Evolutionary conservation across 2,797 vertebrate genomes (phyloP).

Genomic region (Pogoniulus pusillus): DNA sequence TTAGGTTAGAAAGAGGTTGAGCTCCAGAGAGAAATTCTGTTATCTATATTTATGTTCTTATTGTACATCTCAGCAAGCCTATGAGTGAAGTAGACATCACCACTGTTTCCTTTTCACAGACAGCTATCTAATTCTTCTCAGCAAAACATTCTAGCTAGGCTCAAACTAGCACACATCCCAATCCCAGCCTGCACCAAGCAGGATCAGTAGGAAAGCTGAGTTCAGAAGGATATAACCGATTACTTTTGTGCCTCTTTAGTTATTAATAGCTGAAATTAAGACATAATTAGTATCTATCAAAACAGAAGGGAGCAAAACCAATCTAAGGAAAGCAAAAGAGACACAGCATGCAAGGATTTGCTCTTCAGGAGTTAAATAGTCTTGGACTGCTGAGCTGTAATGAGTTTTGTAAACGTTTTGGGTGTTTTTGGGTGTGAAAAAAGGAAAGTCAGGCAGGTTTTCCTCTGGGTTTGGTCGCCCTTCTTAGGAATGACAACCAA

Average conservation of each 20-base stretch:
- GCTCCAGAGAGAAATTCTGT: too few relatives aligned
- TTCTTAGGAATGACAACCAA: conserved; percentile 30
- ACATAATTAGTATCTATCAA: neutral
- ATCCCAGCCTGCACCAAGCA: neutral
- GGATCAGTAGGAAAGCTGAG: neutral
- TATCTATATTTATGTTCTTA: too few relatives aligned
- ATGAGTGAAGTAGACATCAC: too few relatives aligned
- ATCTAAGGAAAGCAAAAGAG: neutral
- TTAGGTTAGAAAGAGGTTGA: too few relatives aligned
- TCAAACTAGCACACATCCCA: too few relatives aligned
- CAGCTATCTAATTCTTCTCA: too few relatives aligned
- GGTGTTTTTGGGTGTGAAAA: neutral
- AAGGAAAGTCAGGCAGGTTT: conserved; percentile 1
- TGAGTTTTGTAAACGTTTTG: neutral
- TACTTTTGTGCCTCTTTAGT: neutral
- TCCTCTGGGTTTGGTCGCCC: conserved; percentile 8
- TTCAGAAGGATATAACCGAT: neutral
- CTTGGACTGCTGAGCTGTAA: neutral
- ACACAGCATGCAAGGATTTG: neutral
- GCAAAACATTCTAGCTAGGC: too few relatives aligned
- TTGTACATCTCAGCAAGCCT: too few relatives aligned
- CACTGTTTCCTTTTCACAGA: too few relatives aligned
- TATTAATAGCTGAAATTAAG: conserved; percentile 6
- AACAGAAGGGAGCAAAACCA: neutral
- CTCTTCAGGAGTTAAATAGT: neutral